Evolutionary conservation across 2,797 vertebrate genomes (phyloP).

Genomic region (Silurus aristotelis): DNA sequence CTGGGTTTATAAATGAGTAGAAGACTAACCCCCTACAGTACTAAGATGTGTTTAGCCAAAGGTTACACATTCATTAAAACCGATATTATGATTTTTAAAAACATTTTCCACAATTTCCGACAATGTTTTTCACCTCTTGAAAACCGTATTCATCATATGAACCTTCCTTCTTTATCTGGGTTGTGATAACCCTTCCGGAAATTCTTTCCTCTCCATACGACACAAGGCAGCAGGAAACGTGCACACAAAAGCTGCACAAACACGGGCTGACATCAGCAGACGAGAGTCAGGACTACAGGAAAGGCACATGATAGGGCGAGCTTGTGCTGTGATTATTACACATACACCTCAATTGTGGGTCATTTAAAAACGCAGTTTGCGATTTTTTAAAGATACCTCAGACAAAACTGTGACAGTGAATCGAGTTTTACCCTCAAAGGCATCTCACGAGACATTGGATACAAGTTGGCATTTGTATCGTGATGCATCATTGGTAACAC

Average conservation of each 20-base stretch:
- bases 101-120: no score
- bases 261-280: slow-evolving; percentile 26
- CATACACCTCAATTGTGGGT: neutral
- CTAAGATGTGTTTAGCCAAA: neutral
- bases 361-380: neutral
- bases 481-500: no score
- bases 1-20: neutral
- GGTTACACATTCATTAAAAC: neutral
- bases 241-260: slow-evolving; percentile 49
- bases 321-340: neutral
- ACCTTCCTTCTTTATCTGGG: neutral
- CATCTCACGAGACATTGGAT: neutral
- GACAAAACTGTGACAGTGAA: neutral
- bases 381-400: neutral
- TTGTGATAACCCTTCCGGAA: slow-evolving; percentile 20
- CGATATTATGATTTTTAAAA: neutral
- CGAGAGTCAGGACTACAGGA: slow-evolving; percentile 16
- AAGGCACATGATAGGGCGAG: slow-evolving; percentile 15
- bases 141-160: neutral
- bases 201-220: slow-evolving; percentile 30
- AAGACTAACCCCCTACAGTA: neutral
- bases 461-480: no score
- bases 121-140: neutral
- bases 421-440: neutral
- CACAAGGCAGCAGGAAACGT: slow-evolving; percentile 59